These are phyloP conservation scores for Trachelus stipa DNA, from an alignment of 2,888 invertebrate species.

Conservation along the genomic window DNA sequence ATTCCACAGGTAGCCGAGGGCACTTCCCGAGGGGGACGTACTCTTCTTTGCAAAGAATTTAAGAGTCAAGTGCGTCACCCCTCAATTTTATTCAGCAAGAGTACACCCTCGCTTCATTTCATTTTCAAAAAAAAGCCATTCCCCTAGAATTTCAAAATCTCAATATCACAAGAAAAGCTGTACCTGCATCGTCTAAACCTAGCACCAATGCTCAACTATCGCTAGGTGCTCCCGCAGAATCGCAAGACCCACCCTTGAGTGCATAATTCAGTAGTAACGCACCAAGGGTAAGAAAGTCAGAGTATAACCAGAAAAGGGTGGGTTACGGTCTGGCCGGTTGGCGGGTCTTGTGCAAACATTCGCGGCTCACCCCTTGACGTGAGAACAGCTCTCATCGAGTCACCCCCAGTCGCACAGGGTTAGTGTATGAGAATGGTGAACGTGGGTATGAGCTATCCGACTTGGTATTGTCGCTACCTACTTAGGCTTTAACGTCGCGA, in stretches of 20 bases:
- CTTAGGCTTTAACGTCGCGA: background rate
- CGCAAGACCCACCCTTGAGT: background rate
- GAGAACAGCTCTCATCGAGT: background rate
- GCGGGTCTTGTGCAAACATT: background rate
- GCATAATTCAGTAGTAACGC: conserved; percentile 34
- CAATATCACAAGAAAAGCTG: conserved; percentile 25
- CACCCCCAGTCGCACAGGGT: background rate
- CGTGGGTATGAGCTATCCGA: background rate
- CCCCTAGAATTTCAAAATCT: conserved; percentile 29
- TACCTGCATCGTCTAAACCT: background rate
- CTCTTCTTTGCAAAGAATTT: background rate
- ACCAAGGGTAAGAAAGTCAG: background rate
- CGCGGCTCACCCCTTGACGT: background rate
- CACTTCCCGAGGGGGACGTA: conserved; percentile 3
- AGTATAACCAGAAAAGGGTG: background rate
- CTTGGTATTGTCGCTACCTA: background rate
- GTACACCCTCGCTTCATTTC: background rate
- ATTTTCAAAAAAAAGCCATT: conserved; percentile 15
- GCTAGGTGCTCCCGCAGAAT: background rate
- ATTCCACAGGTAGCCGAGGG: conserved; percentile 47
- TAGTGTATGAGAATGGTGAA: background rate
- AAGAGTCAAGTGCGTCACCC: background rate
- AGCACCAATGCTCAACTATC: background rate
- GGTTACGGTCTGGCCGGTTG: background rate
- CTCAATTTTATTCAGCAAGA: background rate